Base-by-base conservation (phyloP, 2,113 vertebrate species). In the Vicugna pacos region DNA sequence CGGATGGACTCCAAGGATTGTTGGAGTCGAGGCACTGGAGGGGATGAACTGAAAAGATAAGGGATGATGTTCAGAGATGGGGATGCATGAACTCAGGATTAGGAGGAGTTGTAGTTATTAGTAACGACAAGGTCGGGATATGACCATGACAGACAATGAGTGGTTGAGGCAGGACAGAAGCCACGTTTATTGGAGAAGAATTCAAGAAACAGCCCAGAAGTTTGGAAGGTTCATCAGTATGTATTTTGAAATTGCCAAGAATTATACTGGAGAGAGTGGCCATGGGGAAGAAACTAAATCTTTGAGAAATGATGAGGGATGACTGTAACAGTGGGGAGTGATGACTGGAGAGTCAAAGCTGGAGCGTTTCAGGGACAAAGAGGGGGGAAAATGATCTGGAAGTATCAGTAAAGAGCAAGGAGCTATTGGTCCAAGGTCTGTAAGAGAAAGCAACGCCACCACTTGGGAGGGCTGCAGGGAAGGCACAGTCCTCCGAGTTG, bases 151-250 rank as follows among this genome's bases (percentile, higher is more conserved):
- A 17, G 28, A 8, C 38, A 17, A 8, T 42, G 35, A 81, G 62
- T 58, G 26, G 32, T 46, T n/a, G 69, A 92, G 9, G 28, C 93
- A 84, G 70, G 48, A 14, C 22, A 72, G 89, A 77, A 72, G 62
- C 20, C 79, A 70, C 24, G 24, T 77, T 26, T 50, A 20, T 52
- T 76, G 50, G 50, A 92, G 62, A 60, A 58, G 52, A 94, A 56
- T 76, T 50, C 2, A 62, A 56, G 79, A 79, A 72, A 42, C 1
- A 0, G 72, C 1, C 26, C 48, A 58, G n/a, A 70, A 64, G 6
- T 3, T 54, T 76, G n/a, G 50, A 42, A 22, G 2, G 5, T 54
- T 60, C n/a, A 54, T 91, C 16, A 10, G 5, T 85, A 19, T 76
- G 42, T 69, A 6, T 60, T 1, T 58, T 38, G 46, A 58, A 58